Evolutionary conservation across 2,888 invertebrate genomes (phyloP).

Genomic region (Acrobasis suavella): DNA sequence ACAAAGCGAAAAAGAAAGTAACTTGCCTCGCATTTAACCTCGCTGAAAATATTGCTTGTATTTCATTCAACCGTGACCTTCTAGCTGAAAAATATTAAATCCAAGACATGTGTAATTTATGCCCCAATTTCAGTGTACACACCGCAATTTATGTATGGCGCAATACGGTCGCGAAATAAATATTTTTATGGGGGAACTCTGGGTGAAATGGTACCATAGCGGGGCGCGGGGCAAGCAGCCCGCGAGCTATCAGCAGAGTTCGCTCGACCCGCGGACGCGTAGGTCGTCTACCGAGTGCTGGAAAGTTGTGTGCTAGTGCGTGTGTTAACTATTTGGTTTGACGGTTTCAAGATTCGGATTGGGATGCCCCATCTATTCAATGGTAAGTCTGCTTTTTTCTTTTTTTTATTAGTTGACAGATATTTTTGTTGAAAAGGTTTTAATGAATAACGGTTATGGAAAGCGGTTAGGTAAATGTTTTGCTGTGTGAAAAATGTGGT

Average conservation of each 20-base stretch:
- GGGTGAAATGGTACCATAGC: slow-evolving; percentile 50
- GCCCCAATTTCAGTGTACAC: slow-evolving; percentile 25
- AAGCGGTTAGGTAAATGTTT: too few relatives aligned
- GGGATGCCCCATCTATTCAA: slow-evolving; percentile 2
- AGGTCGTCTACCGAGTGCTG: slow-evolving; percentile 18
- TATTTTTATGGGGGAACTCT: slow-evolving; percentile 69
- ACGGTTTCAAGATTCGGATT: slow-evolving; percentile 4
- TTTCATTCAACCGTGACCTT: neutral
- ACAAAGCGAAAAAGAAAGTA: neutral
- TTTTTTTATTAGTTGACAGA: neutral
- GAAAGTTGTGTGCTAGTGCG: neutral
- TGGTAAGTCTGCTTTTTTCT: slow-evolving; percentile 3
- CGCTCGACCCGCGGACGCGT: slow-evolving; percentile 49
- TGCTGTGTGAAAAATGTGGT: too few relatives aligned
- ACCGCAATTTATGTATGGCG: slow-evolving; percentile 64
- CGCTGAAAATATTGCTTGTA: neutral
- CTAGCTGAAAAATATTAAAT: slow-evolving; percentile 18
- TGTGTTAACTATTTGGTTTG: neutral
- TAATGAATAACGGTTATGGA: too few relatives aligned
- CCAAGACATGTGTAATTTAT: slow-evolving; percentile 25
- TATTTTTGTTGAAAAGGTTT: too few relatives aligned
- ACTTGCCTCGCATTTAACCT: neutral
- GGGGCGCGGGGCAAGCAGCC: slow-evolving; percentile 44
- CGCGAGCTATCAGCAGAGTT: slow-evolving; percentile 53
- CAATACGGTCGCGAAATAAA: slow-evolving; percentile 64